These are phyloP conservation scores for Prorops nasuta DNA, from an alignment of 1,140 invertebrate genomes.

Conservation along the genomic window DNA sequence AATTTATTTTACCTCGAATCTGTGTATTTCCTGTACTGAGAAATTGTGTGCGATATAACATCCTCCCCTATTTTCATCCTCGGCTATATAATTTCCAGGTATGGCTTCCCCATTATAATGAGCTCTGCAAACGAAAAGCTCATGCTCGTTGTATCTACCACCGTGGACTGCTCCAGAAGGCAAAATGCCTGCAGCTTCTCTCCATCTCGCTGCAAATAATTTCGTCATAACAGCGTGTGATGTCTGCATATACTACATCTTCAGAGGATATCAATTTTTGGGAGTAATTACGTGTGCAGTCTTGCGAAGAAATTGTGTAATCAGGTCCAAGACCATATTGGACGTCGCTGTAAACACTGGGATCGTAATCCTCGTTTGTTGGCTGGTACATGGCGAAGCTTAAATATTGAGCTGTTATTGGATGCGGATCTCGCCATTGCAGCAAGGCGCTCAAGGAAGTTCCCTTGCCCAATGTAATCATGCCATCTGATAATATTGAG, in stretches of 20 bases:
- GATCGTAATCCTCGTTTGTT: conserved; percentile 6
- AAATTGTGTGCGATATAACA: conserved; percentile 10
- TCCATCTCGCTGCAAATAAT: conserved; percentile 9
- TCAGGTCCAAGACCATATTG: conserved; percentile 16
- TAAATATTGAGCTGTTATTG: conserved; percentile 10
- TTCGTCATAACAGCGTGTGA: background rate
- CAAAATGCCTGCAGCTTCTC: conserved; percentile 3
- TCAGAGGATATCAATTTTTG: no score
- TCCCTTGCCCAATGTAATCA: conserved; percentile 8
- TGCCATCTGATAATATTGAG: conserved; percentile 10
- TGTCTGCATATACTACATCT: no score
- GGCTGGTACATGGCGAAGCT: conserved; percentile 10
- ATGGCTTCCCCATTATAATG: conserved; percentile 11
- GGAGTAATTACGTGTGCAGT: conserved; percentile 11
- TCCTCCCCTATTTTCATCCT: conserved; percentile 2
- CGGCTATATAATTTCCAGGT: conserved; percentile 10
- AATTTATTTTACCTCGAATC: conserved; percentile 10
- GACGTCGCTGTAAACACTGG: conserved; percentile 8
- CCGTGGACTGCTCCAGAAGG: conserved; percentile 11
- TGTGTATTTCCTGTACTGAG: conserved; percentile 4
- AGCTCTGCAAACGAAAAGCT: conserved; percentile 12
- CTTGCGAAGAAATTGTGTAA: conserved; percentile 13
- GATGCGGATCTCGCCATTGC: conserved; percentile 14
- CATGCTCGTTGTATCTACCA: conserved; percentile 3
- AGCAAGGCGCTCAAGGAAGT: conserved; percentile 1